Evolutionary conservation across 2,888 invertebrate species (phyloP), one percentile per base, ranked within the genome.

Genomic region (Diogma glabrata): DNA sequence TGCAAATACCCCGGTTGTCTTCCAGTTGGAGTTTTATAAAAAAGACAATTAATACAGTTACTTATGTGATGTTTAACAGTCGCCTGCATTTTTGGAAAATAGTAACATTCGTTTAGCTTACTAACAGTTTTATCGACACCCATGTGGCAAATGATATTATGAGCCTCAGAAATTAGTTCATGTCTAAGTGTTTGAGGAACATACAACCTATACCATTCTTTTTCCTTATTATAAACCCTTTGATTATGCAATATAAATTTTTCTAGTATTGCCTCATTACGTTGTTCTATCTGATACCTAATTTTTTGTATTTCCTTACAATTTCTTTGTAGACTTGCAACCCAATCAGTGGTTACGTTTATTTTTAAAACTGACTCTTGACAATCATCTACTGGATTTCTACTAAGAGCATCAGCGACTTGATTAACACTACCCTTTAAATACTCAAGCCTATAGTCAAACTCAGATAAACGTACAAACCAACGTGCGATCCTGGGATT

Each of bases 111-210:
- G 17, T 38, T 38, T 38, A 38, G 19, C 16, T 7, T 16, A 17
- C 8, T 17, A 16, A 38, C 16, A 17, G 38, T 38, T 38, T 38
- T 38, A 9, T 38, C 38, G 17, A 38, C 38, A n/a, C n/a, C n/a
- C n/a, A n/a, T n/a, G n/a, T n/a, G n/a, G n/a, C n/a, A 38, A 38
- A 38, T 38, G 17, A 38, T 4, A 38, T n/a, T 38, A 38, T 38
- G 16, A 14, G 17, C 38, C 12, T 33, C n/a, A 17, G n/a, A n/a
- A n/a, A n/a, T n/a, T n/a, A n/a, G n/a, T n/a, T n/a, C n/a, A n/a
- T n/a, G n/a, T n/a, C n/a, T n/a, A n/a, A n/a, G n/a, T n/a, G n/a
- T n/a, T n/a, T n/a, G n/a, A n/a, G 38, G 38, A 38, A 38, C 38
- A 19, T 38, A 16, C 9, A 38, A 38, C 16, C 38, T 38, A 16